Conservation (phyloP, 2,888 invertebrate genomes). For the Pristionchus entomophagus region DNA sequence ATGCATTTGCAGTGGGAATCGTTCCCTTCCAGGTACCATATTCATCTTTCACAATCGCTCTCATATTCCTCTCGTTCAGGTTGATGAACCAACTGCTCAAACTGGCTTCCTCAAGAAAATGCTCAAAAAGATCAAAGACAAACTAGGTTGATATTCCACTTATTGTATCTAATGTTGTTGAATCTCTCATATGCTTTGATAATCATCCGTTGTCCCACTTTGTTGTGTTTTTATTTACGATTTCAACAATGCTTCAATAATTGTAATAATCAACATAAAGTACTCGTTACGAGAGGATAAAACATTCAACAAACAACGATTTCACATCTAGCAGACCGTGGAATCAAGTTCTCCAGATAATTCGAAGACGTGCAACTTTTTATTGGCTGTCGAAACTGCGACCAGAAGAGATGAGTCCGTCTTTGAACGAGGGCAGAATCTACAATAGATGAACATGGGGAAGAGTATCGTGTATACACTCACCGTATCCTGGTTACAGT, state of each 20-base stretch:
- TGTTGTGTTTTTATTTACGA: not conserved
- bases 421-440: not conserved
- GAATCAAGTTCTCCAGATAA: not conserved
- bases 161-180: not conserved
- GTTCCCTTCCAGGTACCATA: constrained; percentile 41
- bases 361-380: constrained; percentile 38
- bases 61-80: not conserved
- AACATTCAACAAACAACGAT: not conserved
- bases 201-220: no score
- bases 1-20: constrained; percentile 45
- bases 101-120: constrained; percentile 47
- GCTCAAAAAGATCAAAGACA: constrained; percentile 46
- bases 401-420: not conserved
- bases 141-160: not conserved
- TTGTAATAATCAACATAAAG: not conserved
- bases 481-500: constrained; percentile 29
- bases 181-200: not conserved
- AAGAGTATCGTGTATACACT: not conserved
- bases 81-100: constrained; percentile 38
- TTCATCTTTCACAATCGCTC: not conserved
- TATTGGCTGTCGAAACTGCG: constrained; percentile 39
- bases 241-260: constrained; percentile 9
- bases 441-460: not conserved
- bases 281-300: not conserved
- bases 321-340: not conserved